phyloP scores from a whole-genome alignment of 2,888 invertebrate species.

The Alentia gelatinosa region DNA sequence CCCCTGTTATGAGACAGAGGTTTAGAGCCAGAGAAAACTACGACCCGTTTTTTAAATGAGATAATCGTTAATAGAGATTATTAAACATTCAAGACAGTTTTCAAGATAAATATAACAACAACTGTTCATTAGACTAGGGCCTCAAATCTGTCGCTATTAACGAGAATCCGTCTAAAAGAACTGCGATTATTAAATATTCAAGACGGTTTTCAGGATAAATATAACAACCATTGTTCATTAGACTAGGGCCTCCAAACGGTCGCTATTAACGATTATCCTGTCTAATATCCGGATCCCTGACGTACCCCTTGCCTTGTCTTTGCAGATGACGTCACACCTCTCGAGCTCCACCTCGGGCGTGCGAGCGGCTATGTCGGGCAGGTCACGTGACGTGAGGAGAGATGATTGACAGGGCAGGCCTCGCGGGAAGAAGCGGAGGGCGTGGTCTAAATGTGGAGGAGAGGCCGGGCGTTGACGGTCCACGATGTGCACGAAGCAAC shows the following conservation, averaged over 20 bases:
- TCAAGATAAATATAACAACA: too few species aligned
- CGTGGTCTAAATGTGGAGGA: neutral
- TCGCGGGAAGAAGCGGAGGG: neutral
- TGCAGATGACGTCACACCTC: neutral
- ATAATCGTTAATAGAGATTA: too few species aligned
- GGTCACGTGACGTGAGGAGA: neutral
- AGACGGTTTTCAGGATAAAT: neutral
- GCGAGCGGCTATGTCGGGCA: neutral
- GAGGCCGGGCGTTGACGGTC: neutral
- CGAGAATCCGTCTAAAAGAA: neutral
- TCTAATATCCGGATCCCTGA: neutral
- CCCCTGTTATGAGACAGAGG: too few species aligned
- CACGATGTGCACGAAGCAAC: neutral
- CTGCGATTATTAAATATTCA: neutral
- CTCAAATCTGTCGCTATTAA: neutral
- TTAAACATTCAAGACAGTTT: too few species aligned
- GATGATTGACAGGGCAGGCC: conserved; percentile 27
- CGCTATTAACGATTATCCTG: neutral
- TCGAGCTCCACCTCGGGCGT: conserved; percentile 6
- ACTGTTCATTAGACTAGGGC: neutral
- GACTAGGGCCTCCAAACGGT: neutral
- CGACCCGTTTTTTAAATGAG: too few species aligned
- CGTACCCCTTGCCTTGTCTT: neutral
- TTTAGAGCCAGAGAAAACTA: too few species aligned
- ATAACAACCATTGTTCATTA: neutral